phyloP scores from a whole-genome alignment of 2,888 invertebrate species.

The Lithosia quadra region DNA sequence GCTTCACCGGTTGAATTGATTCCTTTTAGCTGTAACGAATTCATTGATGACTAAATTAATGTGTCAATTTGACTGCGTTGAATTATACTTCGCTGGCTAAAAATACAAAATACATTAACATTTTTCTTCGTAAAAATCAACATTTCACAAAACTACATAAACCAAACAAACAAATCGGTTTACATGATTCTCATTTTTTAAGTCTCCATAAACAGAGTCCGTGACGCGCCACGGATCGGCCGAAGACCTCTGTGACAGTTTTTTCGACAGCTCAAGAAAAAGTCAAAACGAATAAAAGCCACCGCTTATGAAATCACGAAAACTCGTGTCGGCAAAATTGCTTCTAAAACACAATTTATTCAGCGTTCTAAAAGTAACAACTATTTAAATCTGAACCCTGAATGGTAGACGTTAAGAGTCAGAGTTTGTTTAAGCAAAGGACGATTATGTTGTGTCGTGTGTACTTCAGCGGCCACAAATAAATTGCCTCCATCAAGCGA shows the following conservation, averaged over 20 bases:
- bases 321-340: slow-evolving; percentile 78
- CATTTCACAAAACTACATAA: no score
- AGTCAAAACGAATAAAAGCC: slow-evolving; percentile 67
- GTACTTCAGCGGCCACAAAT: slow-evolving; percentile 57
- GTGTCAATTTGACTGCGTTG: no score
- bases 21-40: no score
- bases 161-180: slow-evolving; percentile 18
- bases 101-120: no score
- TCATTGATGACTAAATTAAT: no score
- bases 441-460: slow-evolving; percentile 23
- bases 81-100: not conserved
- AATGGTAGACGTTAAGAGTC: slow-evolving; percentile 36
- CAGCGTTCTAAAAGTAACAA: slow-evolving; percentile 10
- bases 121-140: no score
- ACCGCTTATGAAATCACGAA: slow-evolving; percentile 76
- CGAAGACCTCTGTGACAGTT: slow-evolving; percentile 72
- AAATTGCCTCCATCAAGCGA: slow-evolving; percentile 71
- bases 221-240: slow-evolving; percentile 66
- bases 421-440: slow-evolving; percentile 9
- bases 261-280: slow-evolving; percentile 67
- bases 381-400: slow-evolving; percentile 46
- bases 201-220: slow-evolving; percentile 43
- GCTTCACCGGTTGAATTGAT: no score
- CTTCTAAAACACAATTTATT: slow-evolving; percentile 49
- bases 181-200: slow-evolving; percentile 35